Conservation (phyloP, 2,797 vertebrate genomes). For the Fundulus diaphanus region DNA sequence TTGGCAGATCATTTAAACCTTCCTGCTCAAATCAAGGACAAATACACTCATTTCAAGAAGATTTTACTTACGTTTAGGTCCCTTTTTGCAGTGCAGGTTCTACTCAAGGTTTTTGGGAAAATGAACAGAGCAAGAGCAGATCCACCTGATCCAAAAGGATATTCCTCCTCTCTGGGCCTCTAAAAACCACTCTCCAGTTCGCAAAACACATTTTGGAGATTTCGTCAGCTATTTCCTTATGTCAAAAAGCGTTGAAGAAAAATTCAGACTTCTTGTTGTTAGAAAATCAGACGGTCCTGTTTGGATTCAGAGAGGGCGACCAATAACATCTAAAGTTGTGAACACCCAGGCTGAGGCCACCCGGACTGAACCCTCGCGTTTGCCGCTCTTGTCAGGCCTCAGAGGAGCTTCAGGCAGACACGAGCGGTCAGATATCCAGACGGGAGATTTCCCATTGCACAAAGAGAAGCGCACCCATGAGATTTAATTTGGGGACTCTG, state of each 20-base stretch:
- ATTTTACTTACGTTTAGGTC: too few relatives aligned
- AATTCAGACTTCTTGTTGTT: too few relatives aligned
- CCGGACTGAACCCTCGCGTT: slow-evolving; percentile 13
- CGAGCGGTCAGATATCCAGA: slow-evolving; percentile 34
- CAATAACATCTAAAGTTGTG: not conserved
- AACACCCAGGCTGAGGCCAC: not conserved
- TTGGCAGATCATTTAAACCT: too few relatives aligned
- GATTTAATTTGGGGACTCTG: slow-evolving; percentile 71
- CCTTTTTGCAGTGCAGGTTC: too few relatives aligned
- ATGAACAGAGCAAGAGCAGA: not conserved
- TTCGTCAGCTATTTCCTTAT: not conserved
- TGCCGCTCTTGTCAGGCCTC: slow-evolving; percentile 14
- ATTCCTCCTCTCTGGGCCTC: not conserved
- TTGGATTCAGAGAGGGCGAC: not conserved
- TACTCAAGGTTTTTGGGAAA: not conserved
- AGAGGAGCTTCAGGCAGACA: slow-evolving; percentile 37
- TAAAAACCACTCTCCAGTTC: not conserved
- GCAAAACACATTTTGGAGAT: not conserved
- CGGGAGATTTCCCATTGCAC: slow-evolving; percentile 48
- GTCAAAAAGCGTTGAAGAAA: not conserved
- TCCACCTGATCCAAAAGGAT: not conserved
- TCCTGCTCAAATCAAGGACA: too few relatives aligned
- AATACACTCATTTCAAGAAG: too few relatives aligned
- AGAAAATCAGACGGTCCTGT: not conserved
- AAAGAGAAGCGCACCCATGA: slow-evolving; percentile 61